Evolutionary conservation across 37 sponge, comb jelly and placozoan species (phyloP).

Genomic region (Axinella damicornis): DNA sequence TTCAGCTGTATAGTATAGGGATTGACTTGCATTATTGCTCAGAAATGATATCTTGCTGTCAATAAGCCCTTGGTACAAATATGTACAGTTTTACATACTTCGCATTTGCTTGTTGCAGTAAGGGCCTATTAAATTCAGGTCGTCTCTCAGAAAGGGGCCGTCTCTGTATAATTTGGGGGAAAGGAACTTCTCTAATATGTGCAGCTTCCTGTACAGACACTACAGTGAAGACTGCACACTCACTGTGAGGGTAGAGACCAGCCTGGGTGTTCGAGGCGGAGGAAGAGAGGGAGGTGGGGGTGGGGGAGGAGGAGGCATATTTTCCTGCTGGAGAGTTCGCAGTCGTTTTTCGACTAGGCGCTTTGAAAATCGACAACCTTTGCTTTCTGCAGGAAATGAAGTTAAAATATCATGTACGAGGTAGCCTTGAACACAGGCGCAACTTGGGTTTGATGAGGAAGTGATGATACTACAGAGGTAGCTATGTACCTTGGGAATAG

Average conservation of each 20-base stretch:
- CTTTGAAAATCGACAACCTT: slow-evolving; percentile 69
- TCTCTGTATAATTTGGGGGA: no score
- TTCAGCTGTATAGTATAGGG: not conserved
- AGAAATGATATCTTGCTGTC: no score
- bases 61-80: no score
- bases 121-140: no score
- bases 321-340: not conserved
- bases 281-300: slow-evolving; percentile 38
- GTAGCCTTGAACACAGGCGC: no score
- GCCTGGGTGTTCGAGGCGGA: not conserved
- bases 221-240: not conserved
- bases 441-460: no score
- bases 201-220: not conserved
- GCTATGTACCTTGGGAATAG: slow-evolving; percentile 88
- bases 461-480: no score
- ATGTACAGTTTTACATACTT: no score
- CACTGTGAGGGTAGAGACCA: not conserved
- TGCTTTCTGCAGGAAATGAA: slow-evolving; percentile 17
- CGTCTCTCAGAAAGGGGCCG: no score
- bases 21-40: no score
- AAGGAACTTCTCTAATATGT: not conserved
- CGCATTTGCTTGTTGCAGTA: no score
- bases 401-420: no score
- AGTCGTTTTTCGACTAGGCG: slow-evolving; percentile 56
- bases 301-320: slow-evolving; percentile 69